Percentiles rank a stretch among this genome's conserved stretches.
phyloP scores from a whole-genome alignment of 2,888 invertebrate species.

The Oegoconia quadripuncta region DNA sequence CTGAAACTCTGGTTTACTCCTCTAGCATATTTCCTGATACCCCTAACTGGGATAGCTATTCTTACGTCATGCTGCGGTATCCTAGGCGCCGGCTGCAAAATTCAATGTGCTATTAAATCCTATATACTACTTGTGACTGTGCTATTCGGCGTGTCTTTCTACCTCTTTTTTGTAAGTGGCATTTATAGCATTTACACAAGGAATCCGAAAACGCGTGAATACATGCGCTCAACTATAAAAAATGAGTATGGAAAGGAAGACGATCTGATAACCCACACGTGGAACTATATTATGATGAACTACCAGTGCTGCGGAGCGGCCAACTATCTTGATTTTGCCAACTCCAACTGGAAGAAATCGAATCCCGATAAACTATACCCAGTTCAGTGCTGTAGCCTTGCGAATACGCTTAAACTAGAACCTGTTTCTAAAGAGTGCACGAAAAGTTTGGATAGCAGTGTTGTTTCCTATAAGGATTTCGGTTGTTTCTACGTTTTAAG shows the following conservation, averaged over 20 bases:
- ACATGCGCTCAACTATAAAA: constrained; percentile 38
- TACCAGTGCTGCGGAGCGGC: constrained; percentile 62
- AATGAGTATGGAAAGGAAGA: constrained; percentile 54
- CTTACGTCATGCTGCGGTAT: constrained; percentile 65
- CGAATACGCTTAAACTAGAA: constrained; percentile 37
- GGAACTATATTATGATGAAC: constrained; percentile 58
- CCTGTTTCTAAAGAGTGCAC: constrained; percentile 50
- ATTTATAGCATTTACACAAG: constrained; percentile 57
- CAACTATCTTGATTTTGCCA: constrained; percentile 47
- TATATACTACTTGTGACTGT: constrained; percentile 57
- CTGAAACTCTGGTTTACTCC: constrained; percentile 57
- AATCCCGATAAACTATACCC: constrained; percentile 47
- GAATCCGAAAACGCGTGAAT: constrained; percentile 39
- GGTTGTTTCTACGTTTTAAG: constrained; percentile 55
- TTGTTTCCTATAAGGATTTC: constrained; percentile 34
- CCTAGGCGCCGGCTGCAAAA: constrained; percentile 57
- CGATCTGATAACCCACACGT: constrained; percentile 52
- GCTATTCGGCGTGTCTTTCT: constrained; percentile 42
- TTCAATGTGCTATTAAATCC: constrained; percentile 60
- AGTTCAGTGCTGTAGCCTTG: constrained; percentile 53
- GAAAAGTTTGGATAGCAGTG: constrained; percentile 22
- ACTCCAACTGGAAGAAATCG: constrained; percentile 47
- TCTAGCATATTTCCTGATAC: constrained; percentile 50
- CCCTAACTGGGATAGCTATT: constrained; percentile 44
- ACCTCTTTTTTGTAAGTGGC: constrained; percentile 56